phyloP scores from a whole-genome alignment of 2,113 vertebrate genomes.

The Dasyurus viverrinus region DNA sequence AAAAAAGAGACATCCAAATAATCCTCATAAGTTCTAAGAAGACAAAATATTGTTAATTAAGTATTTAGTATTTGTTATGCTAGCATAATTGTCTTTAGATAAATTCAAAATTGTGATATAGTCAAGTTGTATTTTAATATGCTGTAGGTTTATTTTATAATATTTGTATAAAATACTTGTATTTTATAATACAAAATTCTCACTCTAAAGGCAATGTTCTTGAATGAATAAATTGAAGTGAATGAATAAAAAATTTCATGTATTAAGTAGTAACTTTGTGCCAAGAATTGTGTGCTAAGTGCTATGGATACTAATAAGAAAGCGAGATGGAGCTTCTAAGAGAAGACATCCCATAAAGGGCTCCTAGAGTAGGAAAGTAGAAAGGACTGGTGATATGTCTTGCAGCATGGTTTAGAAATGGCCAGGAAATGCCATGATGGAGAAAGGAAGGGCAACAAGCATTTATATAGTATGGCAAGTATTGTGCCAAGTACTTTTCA shows the following conservation, averaged over 20 bases:
- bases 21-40: not conserved
- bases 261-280: not conserved
- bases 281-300: not conserved
- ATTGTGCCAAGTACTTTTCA: not conserved
- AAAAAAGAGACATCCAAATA: not conserved
- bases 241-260: not conserved
- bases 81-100: not conserved
- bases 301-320: not conserved
- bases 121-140: not conserved
- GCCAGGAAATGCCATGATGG: not conserved
- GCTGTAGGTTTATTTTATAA: not conserved
- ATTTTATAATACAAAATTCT: not conserved
- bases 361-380: not conserved
- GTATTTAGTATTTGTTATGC: not conserved
- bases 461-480: too few relatives aligned
- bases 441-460: not conserved
- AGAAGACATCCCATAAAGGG: not conserved
- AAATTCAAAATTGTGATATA: not conserved
- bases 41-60: not conserved
- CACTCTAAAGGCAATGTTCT: not conserved
- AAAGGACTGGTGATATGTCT: not conserved
- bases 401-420: not conserved
- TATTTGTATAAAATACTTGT: not conserved
- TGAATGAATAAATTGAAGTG: not conserved
- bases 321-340: not conserved